phyloP scores from a whole-genome alignment of 2,888 invertebrate genomes.

The Trichogramma evanescens region DNA sequence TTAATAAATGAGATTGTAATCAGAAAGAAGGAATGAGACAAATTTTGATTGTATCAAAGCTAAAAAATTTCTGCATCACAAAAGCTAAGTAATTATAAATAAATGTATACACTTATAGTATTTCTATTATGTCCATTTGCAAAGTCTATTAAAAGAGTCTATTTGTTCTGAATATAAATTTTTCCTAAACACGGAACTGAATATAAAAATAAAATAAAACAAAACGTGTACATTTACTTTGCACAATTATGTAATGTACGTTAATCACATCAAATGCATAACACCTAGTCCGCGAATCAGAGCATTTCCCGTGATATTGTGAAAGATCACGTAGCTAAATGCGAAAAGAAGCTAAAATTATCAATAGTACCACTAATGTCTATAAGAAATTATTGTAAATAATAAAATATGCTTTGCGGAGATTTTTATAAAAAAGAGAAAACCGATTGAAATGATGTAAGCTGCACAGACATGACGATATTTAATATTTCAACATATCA shows the following conservation, averaged over 20 bases:
- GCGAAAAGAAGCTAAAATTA: too few species aligned
- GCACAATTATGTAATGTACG: too few species aligned
- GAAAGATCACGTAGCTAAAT: too few species aligned
- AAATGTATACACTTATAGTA: conserved; percentile 30
- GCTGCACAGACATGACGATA: too few species aligned
- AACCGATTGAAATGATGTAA: not conserved
- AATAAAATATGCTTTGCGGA: conserved; percentile 18
- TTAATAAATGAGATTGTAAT: not conserved
- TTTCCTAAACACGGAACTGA: conserved; percentile 17
- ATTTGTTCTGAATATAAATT: conserved; percentile 26
- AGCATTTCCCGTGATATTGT: too few species aligned
- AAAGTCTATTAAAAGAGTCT: conserved; percentile 47
- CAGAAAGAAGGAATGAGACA: conserved; percentile 4
- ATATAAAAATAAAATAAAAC: conserved; percentile 2
- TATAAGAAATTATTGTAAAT: conserved; percentile 15
- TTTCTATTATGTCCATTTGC: conserved; percentile 47
- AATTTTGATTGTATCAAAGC: not conserved
- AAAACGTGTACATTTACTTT: too few species aligned
- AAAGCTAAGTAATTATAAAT: conserved; percentile 19
- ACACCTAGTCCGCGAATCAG: too few species aligned
- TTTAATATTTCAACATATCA: too few species aligned
- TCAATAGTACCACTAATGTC: too few species aligned
- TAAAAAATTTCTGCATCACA: conserved; percentile 29
- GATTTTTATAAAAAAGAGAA: conserved; percentile 15
- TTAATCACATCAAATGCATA: too few species aligned